A percentile compares a stretch with the other conserved stretches of the same genome.
Evolutionary conservation across 2,113 vertebrate species (phyloP).

Genomic region (Albula goreensis): DNA sequence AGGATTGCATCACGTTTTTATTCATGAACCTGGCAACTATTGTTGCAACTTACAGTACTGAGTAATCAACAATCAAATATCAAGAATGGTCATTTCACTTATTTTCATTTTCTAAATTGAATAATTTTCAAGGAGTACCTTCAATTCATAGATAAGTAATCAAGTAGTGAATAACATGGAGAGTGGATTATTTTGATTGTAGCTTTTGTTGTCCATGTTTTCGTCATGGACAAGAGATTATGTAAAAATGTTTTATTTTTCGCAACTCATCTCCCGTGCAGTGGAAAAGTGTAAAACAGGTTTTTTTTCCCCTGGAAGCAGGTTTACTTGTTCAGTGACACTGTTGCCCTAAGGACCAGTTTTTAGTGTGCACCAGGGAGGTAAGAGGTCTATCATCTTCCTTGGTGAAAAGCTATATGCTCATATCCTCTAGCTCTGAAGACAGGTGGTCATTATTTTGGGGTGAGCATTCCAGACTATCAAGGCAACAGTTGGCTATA

Average conservation of each 20-base stretch:
- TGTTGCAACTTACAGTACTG: not conserved
- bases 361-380: not conserved
- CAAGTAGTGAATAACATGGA: not conserved
- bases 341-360: not conserved
- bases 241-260: too few relatives aligned
- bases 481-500: too few relatives aligned
- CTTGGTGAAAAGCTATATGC: not conserved
- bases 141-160: not conserved
- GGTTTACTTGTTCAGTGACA: too few relatives aligned
- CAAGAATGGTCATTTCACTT: not conserved
- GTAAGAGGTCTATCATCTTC: too few relatives aligned
- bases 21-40: not conserved
- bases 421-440: too few relatives aligned
- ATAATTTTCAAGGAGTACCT: not conserved
- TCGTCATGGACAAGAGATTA: too few relatives aligned
- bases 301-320: too few relatives aligned
- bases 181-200: not conserved
- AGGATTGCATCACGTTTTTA: constrained; percentile 36
- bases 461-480: not conserved
- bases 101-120: not conserved
- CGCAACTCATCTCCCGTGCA: too few relatives aligned
- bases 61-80: not conserved
- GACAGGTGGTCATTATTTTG: too few relatives aligned
- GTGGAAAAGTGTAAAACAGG: too few relatives aligned
- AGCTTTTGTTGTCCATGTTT: not conserved